Base-by-base conservation (phyloP, 2,797 vertebrate species). In the Miichthys miiuy region DNA sequence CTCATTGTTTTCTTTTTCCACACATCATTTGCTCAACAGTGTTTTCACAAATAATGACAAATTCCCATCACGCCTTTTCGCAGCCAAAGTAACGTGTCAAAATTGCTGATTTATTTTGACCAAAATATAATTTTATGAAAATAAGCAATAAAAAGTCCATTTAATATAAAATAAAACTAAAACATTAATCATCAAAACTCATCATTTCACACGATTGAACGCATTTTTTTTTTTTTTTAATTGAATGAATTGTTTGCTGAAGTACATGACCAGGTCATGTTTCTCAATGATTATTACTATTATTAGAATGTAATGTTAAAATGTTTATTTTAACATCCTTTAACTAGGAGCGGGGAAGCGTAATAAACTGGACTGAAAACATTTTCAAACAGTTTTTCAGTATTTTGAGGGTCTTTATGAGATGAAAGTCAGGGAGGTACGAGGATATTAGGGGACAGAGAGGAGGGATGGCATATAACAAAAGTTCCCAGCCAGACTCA, bases 21-120 rank as follows among this genome's bases (percentile, higher is more conserved):
- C 77, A 65, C 21, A 47, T 47, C 3, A 60, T 72, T 68, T 12
- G 38, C 48, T 56, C 2, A 0, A 34, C 48, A 69, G 20, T 56
- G 21, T 63, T 72, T 64, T 34, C 8, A 57, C 72, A 80, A 73
- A 68, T 64, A 77, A 74, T 75, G 50, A 73, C 51, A 72, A 78
- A 84, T 71, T 16, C 50, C 50, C 17, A 57, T 58, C 67, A 27
- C 38, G 47, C 63, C 56, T 79, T 80, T 41, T 30, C 48, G 20
- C 57, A 54, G 77, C 66, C 80, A 81, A 66, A 65, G 50, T 44
- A 57, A 77, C 25, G 27, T 64, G 55, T 83, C 69, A 72, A 64
- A 79, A 77, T 52, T 44, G 56, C 67, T 81, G 72, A 66, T 79
- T 87, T 69, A 81, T 23, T 75, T 54, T 65, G 77, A 81, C 47